Evolutionary conservation across 2,113 vertebrate genomes (phyloP), one percentile per base, ranked within the genome.

Genomic region (Herpetotheres cachinnans): DNA sequence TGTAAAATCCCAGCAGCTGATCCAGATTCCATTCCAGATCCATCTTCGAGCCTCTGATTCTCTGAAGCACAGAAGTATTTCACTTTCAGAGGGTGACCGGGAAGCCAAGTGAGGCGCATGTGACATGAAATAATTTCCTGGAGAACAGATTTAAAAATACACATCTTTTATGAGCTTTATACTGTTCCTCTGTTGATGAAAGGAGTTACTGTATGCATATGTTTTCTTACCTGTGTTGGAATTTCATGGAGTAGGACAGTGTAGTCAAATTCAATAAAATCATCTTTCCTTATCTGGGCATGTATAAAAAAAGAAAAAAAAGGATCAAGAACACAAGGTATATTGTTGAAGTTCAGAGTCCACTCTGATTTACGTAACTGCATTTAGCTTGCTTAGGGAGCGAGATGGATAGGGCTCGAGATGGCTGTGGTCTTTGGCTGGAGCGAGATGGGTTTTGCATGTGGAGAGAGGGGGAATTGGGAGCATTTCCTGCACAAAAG

Each of bases 91-190:
- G 97, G 80, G 44, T 65, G 96, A 11, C 73, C 58, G 0, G 98
- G 97, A 18, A 82, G 92, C 98, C 98, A 99, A 32, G 72, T 65
- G 89, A 98, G 59, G 72, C 95, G 97, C 85, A 98, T 87, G 27
- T 70, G 96, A 12, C 98, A 99, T 8, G 94, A 81, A 5, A 98
- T 26, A 3, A 98, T 98, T 47, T 97, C 95, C 98, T 99, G 95
- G 11, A 46, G 92, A 69, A 95, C 5, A 83, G 52, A 91, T 52
- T 20, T 1, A 17, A 71, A 20, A 69, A 32, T 5, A 61, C 21
- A 30, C 38, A 50, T 18, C 13, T 24, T 42, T 76, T 4, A 9
- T 4, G 20, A 32, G 5, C 78, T n/a, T 19, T 15, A 0, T 10
- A 17, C 29, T 16, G 25, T 5, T 34, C 20, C 30, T 30, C 29